Percentiles rank a stretch among this genome's conserved stretches.
Evolutionary conservation across 2,113 vertebrate genomes (phyloP).

Genomic region (Chitala chitala): DNA sequence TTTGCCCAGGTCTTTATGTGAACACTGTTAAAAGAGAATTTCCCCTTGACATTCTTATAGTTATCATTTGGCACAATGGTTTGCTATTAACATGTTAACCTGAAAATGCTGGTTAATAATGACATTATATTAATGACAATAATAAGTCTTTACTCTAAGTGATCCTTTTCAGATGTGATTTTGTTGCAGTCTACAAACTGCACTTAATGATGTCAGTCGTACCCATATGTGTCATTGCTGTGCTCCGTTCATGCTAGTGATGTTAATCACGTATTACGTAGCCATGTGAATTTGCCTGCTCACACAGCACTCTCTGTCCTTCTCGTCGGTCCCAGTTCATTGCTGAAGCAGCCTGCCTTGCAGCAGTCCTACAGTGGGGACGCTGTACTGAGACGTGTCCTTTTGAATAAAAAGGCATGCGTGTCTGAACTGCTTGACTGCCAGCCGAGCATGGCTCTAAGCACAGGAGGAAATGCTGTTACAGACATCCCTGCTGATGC

Average conservation of each 20-base stretch:
- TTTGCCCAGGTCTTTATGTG: background rate
- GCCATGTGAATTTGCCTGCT: background rate
- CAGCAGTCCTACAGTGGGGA: background rate
- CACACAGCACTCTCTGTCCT: background rate
- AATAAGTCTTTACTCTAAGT: background rate
- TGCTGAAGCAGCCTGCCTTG: background rate
- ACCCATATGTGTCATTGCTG: background rate
- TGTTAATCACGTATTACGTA: background rate
- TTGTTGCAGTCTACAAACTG: background rate
- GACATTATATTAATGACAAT: background rate
- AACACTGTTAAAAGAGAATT: background rate
- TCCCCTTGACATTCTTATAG: background rate
- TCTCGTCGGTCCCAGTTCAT: background rate
- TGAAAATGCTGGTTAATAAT: background rate
- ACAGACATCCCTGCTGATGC: background rate
- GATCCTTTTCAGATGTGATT: background rate
- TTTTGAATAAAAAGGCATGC: background rate
- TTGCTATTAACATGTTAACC: background rate
- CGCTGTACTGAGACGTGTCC: background rate
- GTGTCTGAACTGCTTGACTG: too few relatives aligned
- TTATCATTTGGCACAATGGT: background rate
- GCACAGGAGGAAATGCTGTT: background rate
- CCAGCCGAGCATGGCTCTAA: background rate
- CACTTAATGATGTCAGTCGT: background rate
- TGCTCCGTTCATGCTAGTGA: too few relatives aligned